Evolutionary conservation across 2,888 invertebrate genomes (phyloP).

Genomic region (Labia minor): DNA sequence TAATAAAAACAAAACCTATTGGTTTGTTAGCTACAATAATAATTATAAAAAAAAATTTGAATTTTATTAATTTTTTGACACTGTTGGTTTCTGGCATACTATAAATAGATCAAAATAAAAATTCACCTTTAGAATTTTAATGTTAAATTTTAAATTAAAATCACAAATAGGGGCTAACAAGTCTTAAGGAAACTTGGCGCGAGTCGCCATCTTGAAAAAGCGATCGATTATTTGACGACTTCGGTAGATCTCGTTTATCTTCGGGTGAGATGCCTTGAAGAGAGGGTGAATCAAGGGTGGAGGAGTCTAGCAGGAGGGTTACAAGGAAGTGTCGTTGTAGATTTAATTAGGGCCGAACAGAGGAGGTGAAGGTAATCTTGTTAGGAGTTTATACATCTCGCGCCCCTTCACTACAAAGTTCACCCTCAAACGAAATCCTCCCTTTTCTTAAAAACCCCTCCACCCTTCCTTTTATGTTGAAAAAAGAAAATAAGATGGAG

Average conservation of each 20-base stretch:
- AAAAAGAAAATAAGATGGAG: neutral
- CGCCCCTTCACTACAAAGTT: neutral
- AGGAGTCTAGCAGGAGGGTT: neutral
- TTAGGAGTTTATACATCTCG: slow-evolving; percentile 20
- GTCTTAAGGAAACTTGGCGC: no score
- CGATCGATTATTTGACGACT: neutral
- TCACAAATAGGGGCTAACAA: no score
- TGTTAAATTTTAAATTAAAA: no score
- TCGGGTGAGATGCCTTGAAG: slow-evolving; percentile 6
- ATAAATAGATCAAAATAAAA: no score
- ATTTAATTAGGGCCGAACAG: slow-evolving; percentile 22
- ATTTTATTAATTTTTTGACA: no score
- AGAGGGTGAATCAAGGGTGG: neutral
- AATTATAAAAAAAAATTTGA: no score
- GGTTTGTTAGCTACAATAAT: no score
- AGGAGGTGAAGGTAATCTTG: slow-evolving; percentile 21
- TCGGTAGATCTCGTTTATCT: neutral
- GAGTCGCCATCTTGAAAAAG: neutral
- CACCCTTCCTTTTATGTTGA: neutral
- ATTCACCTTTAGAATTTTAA: no score
- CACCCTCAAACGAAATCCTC: neutral
- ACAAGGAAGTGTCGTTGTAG: slow-evolving; percentile 20
- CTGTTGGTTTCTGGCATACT: no score
- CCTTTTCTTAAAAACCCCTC: neutral
- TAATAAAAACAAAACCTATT: no score